Conservation (phyloP, 2,113 vertebrate genomes). For the Sander vitreus region DNA sequence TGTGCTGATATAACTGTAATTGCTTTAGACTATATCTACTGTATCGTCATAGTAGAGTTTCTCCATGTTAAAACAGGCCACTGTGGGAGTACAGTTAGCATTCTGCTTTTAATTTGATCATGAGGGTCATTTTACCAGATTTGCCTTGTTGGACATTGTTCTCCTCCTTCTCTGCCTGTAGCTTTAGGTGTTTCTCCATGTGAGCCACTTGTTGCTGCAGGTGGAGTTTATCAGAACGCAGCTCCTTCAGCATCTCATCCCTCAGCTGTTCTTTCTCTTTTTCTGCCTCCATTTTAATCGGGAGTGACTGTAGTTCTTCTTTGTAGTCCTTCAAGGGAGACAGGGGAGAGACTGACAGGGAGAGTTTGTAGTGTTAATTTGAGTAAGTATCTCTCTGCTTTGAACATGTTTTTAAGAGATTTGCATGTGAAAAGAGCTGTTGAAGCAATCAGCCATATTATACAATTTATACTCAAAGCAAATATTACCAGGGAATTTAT, state of each 20-base stretch:
- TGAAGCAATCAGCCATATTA: neutral
- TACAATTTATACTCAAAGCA: neutral
- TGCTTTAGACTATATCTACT: too few relatives aligned
- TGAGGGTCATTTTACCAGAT: neutral
- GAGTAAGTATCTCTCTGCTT: neutral
- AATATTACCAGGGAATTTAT: neutral
- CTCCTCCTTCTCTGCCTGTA: neutral
- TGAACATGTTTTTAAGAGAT: slow-evolving; percentile 3
- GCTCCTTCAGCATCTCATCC: slow-evolving; percentile 32
- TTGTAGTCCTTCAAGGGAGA: neutral
- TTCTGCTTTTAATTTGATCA: neutral
- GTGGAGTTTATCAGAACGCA: slow-evolving; percentile 25
- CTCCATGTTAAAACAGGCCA: neutral
- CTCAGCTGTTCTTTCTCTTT: slow-evolving; percentile 12
- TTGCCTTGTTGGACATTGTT: neutral
- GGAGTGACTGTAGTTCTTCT: neutral
- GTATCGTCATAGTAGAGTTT: neutral
- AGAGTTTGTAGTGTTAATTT: neutral
- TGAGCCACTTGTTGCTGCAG: slow-evolving; percentile 18
- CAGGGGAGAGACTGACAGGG: neutral
- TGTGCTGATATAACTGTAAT: too few relatives aligned
- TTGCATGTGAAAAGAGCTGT: slow-evolving; percentile 5
- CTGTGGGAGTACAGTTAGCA: neutral
- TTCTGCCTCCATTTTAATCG: slow-evolving; percentile 36
- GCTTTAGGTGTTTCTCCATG: slow-evolving; percentile 14